Evolutionary conservation across 2,797 vertebrate genomes (phyloP).

Genomic region (Sebastes oblongus): DNA sequence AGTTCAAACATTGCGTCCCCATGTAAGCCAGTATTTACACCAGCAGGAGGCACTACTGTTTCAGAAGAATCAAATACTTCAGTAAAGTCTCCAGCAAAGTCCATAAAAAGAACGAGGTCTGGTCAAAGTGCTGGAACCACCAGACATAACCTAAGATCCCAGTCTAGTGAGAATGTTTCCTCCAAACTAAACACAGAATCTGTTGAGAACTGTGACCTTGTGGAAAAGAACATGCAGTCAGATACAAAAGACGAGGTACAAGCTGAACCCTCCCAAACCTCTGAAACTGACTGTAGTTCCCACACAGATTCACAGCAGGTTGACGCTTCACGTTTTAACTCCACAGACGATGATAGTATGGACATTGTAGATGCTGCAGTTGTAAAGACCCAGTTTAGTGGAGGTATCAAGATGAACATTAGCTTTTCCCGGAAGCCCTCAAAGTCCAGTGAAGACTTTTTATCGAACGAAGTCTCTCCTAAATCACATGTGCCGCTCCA

Average conservation of each 20-base stretch:
- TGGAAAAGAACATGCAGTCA: neutral
- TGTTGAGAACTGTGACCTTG: constrained; percentile 5
- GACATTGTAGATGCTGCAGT: constrained; percentile 73
- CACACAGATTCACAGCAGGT: constrained; percentile 67
- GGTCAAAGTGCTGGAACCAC: neutral
- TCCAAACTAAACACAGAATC: neutral
- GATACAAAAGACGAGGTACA: neutral
- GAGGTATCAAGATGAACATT: constrained; percentile 75
- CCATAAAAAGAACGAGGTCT: neutral
- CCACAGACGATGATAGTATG: constrained; percentile 70
- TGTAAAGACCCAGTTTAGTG: constrained; percentile 67
- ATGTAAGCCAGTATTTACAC: neutral
- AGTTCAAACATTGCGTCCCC: neutral
- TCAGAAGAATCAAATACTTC: neutral
- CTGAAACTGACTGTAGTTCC: constrained; percentile 45
- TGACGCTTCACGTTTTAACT: constrained; percentile 66
- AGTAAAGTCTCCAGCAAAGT: constrained; percentile 31
- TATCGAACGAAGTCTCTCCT: constrained; percentile 40
- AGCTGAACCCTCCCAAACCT: constrained; percentile 13
- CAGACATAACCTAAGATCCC: constrained; percentile 29
- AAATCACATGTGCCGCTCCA: neutral
- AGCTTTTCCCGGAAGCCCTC: constrained; percentile 75
- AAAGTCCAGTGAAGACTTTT: constrained; percentile 35
- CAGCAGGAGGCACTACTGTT: neutral
- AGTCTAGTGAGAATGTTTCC: constrained; percentile 15